phyloP scores from a whole-genome alignment of 2,113 vertebrate species.

The Thomomys bottae region DNA sequence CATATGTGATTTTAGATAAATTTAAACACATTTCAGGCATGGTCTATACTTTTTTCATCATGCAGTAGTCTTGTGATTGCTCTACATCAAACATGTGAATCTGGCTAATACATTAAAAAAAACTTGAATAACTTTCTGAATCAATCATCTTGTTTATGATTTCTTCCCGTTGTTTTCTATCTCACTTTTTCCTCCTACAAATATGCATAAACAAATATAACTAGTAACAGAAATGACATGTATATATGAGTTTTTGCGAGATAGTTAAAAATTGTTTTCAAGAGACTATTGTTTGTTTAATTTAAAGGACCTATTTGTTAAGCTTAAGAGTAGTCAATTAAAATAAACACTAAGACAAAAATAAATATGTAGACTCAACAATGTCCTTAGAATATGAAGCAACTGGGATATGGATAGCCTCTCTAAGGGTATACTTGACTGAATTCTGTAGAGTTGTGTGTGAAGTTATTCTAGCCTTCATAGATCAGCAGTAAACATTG shows the following conservation, averaged over 20 bases:
- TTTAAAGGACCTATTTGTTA: constrained; percentile 33
- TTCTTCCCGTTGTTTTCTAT: neutral
- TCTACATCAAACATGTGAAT: neutral
- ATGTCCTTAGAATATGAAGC: constrained; percentile 30
- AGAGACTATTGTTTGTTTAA: neutral
- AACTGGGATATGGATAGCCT: neutral
- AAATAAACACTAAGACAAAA: constrained; percentile 51
- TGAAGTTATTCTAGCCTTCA: constrained; percentile 21
- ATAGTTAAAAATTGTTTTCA: constrained; percentile 21
- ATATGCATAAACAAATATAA: neutral
- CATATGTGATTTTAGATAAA: neutral
- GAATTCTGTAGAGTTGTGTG: neutral
- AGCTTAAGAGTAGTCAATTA: constrained; percentile 11
- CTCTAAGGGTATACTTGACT: constrained; percentile 1
- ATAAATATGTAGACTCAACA: constrained; percentile 38
- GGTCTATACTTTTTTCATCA: neutral
- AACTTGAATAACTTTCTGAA: constrained; percentile 16
- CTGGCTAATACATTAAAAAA: neutral
- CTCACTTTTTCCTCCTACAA: neutral
- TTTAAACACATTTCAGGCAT: neutral
- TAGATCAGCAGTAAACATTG: neutral
- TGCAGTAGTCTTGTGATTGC: neutral
- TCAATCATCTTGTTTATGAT: neutral
- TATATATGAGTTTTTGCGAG: constrained; percentile 11
- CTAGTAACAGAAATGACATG: neutral